Evolutionary conservation across 2,113 vertebrate species (phyloP).

Genomic region (Panthera tigris): DNA sequence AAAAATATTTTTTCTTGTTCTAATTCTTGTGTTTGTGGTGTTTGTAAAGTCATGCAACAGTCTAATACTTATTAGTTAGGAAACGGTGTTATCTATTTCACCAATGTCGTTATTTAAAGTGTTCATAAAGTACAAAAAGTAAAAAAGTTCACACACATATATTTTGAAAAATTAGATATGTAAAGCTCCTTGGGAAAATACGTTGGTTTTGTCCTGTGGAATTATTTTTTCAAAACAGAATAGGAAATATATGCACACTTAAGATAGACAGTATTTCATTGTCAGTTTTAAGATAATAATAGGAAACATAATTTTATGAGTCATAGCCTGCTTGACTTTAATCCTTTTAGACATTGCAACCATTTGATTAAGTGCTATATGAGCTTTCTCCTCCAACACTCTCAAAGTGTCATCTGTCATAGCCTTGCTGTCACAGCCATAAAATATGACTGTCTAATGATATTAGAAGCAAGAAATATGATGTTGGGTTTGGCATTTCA

Average conservation of each 20-base stretch:
- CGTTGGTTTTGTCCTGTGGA: not conserved
- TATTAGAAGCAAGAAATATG: constrained; percentile 80
- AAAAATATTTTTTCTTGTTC: not conserved
- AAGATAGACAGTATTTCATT: constrained; percentile 56
- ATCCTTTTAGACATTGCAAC: constrained; percentile 77
- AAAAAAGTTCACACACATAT: not conserved
- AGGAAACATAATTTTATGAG: constrained; percentile 74
- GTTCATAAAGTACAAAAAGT: not conserved
- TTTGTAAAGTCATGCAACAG: not conserved
- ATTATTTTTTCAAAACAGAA: not conserved
- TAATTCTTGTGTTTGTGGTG: not conserved
- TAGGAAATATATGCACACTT: not conserved
- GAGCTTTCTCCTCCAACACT: constrained; percentile 70
- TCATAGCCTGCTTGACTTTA: constrained; percentile 74
- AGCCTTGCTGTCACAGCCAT: constrained; percentile 72
- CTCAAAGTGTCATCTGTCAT: constrained; percentile 80
- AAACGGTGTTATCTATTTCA: not conserved
- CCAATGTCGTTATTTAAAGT: not conserved
- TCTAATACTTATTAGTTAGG: not conserved
- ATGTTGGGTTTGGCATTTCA: constrained; percentile 68
- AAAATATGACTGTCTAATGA: constrained; percentile 80
- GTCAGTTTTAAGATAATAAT: constrained; percentile 68
- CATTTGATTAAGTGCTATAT: constrained; percentile 78
- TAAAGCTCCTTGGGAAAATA: not conserved
- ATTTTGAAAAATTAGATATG: not conserved